Evolutionary conservation across 2,888 invertebrate genomes (phyloP).

Genomic region (Morinoia aosen): DNA sequence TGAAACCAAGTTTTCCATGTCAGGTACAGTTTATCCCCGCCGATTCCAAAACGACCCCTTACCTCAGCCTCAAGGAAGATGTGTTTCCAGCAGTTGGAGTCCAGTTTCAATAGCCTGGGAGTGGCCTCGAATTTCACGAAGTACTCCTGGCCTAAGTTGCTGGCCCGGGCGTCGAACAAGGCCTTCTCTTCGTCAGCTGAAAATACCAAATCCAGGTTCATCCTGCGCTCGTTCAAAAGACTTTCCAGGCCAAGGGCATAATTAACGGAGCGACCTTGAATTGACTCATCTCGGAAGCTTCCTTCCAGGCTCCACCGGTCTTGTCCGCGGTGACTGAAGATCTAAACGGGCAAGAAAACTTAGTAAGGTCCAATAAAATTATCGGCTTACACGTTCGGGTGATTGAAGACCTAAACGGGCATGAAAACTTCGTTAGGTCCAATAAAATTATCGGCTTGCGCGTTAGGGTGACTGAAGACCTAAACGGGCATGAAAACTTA

Average conservation of each 20-base stretch:
- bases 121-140: conserved; percentile 55
- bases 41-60: neutral
- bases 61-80: conserved; percentile 59
- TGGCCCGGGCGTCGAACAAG: conserved; percentile 39
- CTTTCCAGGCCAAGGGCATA: neutral
- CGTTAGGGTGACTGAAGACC: neutral
- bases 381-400: too few relatives aligned
- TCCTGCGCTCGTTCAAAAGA: neutral
- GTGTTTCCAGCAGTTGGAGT: conserved; percentile 59
- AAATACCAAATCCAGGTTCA: neutral
- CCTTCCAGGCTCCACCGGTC: conserved; percentile 52
- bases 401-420: neutral
- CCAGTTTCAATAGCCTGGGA: conserved; percentile 49
- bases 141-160: conserved; percentile 19
- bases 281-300: conserved; percentile 55
- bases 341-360: neutral
- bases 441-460: too few relatives aligned
- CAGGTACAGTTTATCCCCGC: too few relatives aligned
- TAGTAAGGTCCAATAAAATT: neutral
- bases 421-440: neutral
- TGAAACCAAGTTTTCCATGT: too few relatives aligned
- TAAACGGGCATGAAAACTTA: neutral
- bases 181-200: conserved; percentile 56
- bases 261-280: conserved; percentile 36
- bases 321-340: neutral